These are phyloP conservation scores for Electrophaes corylata DNA, from an alignment of 2,888 invertebrate genomes.

Conservation along the genomic window DNA sequence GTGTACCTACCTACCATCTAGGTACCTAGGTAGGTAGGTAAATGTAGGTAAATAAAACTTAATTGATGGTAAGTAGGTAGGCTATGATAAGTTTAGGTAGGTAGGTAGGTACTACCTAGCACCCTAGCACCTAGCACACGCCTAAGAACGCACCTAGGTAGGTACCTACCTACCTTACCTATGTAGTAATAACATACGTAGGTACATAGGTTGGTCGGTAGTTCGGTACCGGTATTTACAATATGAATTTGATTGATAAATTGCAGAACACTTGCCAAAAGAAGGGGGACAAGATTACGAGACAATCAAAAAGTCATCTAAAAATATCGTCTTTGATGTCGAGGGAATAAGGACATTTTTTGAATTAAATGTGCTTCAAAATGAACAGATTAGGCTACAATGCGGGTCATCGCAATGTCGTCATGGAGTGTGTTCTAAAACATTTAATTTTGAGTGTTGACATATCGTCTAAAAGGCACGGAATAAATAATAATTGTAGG, in stretches of 20 bases:
- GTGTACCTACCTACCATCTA: no score
- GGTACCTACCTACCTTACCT: background rate
- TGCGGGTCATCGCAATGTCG: slow-evolving; percentile 18
- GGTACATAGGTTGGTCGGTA: no score
- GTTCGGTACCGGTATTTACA: slow-evolving; percentile 2
- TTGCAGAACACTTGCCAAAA: slow-evolving; percentile 69
- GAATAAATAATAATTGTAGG: no score
- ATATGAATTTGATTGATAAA: slow-evolving; percentile 75
- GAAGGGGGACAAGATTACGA: slow-evolving; percentile 51
- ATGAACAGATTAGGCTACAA: slow-evolving; percentile 2
- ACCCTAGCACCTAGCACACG: no score
- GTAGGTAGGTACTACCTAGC: no score
- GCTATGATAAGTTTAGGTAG: no score
- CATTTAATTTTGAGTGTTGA: slow-evolving; percentile 16
- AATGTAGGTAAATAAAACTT: no score
- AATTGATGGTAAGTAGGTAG: no score
- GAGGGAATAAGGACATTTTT: slow-evolving; percentile 19
- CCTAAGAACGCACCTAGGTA: no score
- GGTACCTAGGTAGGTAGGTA: no score
- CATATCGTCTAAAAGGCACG: no score
- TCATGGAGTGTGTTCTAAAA: slow-evolving; percentile 13
- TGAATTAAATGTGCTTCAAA: slow-evolving; percentile 2
- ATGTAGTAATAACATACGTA: no score
- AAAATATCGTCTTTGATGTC: slow-evolving; percentile 19
- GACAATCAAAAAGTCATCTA: slow-evolving; percentile 31